Evolutionary conservation across 2,797 vertebrate genomes (phyloP).

Genomic region (Chaetodon trifasciatus): DNA sequence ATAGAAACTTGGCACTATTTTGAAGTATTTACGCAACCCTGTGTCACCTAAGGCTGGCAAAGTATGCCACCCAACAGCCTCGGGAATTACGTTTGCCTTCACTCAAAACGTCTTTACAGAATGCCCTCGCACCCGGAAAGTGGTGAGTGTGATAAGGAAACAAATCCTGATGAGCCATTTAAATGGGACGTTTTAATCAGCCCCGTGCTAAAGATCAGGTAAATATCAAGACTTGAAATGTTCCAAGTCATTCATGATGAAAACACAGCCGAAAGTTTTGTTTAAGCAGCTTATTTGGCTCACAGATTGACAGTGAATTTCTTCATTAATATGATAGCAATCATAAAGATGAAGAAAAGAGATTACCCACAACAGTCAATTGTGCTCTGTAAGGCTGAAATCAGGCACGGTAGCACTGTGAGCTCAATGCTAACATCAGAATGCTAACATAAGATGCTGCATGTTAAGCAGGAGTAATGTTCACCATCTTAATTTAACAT

Average conservation of each 20-base stretch:
- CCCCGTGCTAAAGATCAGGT: slow-evolving; percentile 34
- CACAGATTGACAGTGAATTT: slow-evolving; percentile 4
- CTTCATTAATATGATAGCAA: slow-evolving; percentile 13
- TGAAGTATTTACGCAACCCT: slow-evolving; percentile 28
- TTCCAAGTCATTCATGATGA: slow-evolving; percentile 19
- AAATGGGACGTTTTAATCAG: slow-evolving; percentile 55
- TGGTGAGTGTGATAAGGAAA: slow-evolving; percentile 39
- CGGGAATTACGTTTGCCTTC: slow-evolving; percentile 33
- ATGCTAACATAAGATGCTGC: background rate
- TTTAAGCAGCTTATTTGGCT: slow-evolving; percentile 31
- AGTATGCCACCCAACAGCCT: slow-evolving; percentile 37
- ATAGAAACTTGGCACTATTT: slow-evolving; percentile 37
- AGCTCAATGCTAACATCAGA: background rate
- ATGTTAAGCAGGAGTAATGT: background rate
- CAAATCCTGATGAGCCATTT: slow-evolving; percentile 40
- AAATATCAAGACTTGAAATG: slow-evolving; percentile 56
- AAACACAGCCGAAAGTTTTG: slow-evolving; percentile 32
- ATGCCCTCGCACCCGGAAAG: slow-evolving; percentile 37
- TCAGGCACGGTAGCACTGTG: background rate
- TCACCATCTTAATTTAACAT: background rate
- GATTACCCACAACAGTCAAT: background rate
- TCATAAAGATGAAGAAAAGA: slow-evolving; percentile 13
- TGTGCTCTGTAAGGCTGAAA: background rate
- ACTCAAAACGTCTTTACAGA: slow-evolving; percentile 36
- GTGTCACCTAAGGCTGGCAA: slow-evolving; percentile 25